Evolutionary conservation across 2,888 invertebrate species (phyloP).

Genomic region (Pseudococcus jackbeardsleyi): DNA sequence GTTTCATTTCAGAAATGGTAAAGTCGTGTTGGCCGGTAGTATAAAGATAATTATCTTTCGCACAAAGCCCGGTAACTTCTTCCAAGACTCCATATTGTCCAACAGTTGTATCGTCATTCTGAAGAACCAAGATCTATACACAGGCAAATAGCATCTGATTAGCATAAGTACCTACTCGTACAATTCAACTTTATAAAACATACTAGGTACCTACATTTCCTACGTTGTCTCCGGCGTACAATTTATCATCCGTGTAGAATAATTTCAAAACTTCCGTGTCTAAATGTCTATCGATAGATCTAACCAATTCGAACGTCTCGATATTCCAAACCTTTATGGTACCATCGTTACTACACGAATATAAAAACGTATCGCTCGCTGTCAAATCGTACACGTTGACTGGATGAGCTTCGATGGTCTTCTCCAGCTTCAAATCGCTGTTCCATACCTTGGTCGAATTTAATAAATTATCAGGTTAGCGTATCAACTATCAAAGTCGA

Average conservation of each 20-base stretch:
- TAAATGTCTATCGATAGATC: conserved; percentile 68
- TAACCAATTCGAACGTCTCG: conserved; percentile 70
- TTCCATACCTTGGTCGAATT: conserved; percentile 71
- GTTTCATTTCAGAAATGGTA: conserved; percentile 75
- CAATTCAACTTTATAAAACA: too few species aligned
- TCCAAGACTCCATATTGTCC: conserved; percentile 75
- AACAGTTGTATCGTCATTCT: conserved; percentile 72
- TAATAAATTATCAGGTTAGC: background rate
- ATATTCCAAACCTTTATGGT: conserved; percentile 75
- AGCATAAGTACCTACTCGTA: background rate
- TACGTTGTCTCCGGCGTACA: conserved; percentile 76
- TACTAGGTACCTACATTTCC: conserved; percentile 74
- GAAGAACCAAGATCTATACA: conserved; percentile 73
- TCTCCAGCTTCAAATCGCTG: conserved; percentile 70
- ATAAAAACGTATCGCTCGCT: conserved; percentile 73
- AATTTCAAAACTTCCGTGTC: conserved; percentile 72
- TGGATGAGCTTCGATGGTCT: conserved; percentile 74
- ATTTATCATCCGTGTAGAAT: conserved; percentile 69
- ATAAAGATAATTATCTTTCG: conserved; percentile 74
- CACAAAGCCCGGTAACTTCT: conserved; percentile 76
- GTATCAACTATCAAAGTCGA: background rate
- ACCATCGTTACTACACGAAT: conserved; percentile 78
- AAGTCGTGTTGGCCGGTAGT: conserved; percentile 77
- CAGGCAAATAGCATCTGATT: background rate
- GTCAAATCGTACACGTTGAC: conserved; percentile 76